Percentiles rank a stretch among this genome's conserved stretches.
Evolutionary conservation across 2,888 invertebrate species (phyloP).

Genomic region (Idaea dimidiata): DNA sequence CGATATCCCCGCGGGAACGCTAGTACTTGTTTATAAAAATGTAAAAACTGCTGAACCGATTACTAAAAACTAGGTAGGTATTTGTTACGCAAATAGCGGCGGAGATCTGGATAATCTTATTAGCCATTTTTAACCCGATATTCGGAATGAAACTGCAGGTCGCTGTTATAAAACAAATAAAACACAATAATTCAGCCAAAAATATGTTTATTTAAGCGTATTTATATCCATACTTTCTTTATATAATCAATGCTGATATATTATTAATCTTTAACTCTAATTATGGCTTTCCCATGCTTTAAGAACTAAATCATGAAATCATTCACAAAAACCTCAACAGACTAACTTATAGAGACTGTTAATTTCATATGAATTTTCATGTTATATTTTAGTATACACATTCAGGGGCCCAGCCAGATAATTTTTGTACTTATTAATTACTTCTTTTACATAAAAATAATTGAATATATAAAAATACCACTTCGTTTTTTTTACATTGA

Average conservation of each 20-base stretch:
- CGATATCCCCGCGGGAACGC: too few relatives aligned
- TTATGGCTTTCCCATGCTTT: slow-evolving; percentile 69
- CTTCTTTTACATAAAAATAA: slow-evolving; percentile 54
- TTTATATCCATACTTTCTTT: slow-evolving; percentile 62
- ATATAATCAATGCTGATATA: slow-evolving; percentile 80
- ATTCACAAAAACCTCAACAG: slow-evolving; percentile 50
- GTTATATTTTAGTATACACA: slow-evolving; percentile 59
- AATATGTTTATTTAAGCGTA: slow-evolving; percentile 82
- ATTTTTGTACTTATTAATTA: slow-evolving; percentile 73
- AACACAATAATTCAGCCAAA: slow-evolving; percentile 72
- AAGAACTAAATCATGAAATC: slow-evolving; percentile 44
- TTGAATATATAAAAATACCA: slow-evolving; percentile 75
- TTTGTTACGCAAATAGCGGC: too few relatives aligned
- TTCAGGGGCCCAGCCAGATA: slow-evolving; percentile 63
- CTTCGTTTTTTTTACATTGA: slow-evolving; percentile 32
- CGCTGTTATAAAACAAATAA: slow-evolving; percentile 40
- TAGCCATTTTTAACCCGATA: background rate
- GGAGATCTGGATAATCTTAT: too few relatives aligned
- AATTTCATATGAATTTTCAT: slow-evolving; percentile 48
- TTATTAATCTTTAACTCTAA: slow-evolving; percentile 77
- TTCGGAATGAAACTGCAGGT: background rate
- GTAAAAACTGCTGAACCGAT: too few relatives aligned
- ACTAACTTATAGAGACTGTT: slow-evolving; percentile 37
- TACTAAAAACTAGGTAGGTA: too few relatives aligned
- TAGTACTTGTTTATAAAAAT: too few relatives aligned